Conservation (phyloP, 2,888 invertebrate genomes). For the Hydropsyche betteni region DNA sequence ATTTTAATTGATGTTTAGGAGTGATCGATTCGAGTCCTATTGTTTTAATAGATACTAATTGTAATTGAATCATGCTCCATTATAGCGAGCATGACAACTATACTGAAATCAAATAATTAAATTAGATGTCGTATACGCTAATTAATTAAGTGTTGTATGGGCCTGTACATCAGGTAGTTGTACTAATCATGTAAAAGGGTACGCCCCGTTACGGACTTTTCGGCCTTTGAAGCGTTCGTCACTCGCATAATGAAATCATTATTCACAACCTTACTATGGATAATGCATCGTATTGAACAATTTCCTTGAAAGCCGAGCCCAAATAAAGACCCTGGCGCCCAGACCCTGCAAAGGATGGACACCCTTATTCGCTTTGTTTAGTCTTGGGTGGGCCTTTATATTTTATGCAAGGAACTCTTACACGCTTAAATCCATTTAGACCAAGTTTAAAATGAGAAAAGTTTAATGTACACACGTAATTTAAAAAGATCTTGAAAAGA, state of each 20-base stretch:
- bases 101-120: too few species aligned
- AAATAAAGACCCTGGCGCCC: conserved; percentile 10
- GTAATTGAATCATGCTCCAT: too few species aligned
- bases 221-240: conserved; percentile 49
- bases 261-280: conserved; percentile 34
- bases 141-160: too few species aligned
- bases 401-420: too few species aligned
- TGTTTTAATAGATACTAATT: too few species aligned
- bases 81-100: too few species aligned
- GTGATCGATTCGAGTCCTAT: background rate
- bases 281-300: conserved; percentile 30
- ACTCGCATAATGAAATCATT: conserved; percentile 49
- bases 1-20: background rate
- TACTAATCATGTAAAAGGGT: conserved; percentile 50
- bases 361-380: conserved; percentile 6
- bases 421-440: background rate
- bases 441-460: conserved; percentile 1
- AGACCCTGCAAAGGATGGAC: conserved; percentile 17
- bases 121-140: too few species aligned
- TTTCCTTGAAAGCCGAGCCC: conserved; percentile 10
- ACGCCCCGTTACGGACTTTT: conserved; percentile 14
- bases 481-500: background rate
- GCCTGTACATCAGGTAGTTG: too few species aligned
- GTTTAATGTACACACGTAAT: conserved; percentile 1
- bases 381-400: too few species aligned